These are phyloP conservation scores for Drosophila jambulina DNA, from an alignment of 1,140 invertebrate genomes.

Conservation along the genomic window DNA sequence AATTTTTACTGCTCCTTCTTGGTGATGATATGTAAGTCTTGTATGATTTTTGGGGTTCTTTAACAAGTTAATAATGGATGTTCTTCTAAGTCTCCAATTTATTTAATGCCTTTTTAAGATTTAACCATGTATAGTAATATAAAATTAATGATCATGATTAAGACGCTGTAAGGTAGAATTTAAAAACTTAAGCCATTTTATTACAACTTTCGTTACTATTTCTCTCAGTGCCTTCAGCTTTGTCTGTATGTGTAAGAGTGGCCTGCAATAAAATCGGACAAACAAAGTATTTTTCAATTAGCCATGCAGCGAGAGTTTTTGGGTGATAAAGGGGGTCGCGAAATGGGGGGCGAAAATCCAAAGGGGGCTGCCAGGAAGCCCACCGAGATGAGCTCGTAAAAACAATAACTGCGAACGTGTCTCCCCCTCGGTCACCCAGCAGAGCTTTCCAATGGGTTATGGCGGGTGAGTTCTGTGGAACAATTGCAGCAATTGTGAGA, in stretches of 20 bases:
- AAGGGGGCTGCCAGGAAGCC: constrained; percentile 9
- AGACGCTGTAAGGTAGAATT: background rate
- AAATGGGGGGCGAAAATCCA: background rate
- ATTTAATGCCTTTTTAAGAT: background rate
- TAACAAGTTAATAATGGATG: too few species aligned
- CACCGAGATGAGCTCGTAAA: constrained; percentile 62
- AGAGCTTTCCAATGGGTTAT: constrained; percentile 29
- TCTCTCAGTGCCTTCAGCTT: background rate
- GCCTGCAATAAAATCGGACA: constrained; percentile 72
- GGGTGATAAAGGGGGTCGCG: background rate
- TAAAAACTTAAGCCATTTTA: background rate
- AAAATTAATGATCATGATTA: background rate
- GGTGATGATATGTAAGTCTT: too few species aligned
- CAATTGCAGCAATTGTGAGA: constrained; percentile 67
- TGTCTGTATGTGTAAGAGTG: background rate
- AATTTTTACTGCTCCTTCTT: too few species aligned
- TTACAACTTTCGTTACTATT: background rate
- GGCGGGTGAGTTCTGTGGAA: constrained; percentile 55
- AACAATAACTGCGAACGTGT: constrained; percentile 75
- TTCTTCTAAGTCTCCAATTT: too few species aligned
- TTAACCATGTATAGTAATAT: background rate
- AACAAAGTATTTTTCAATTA: constrained; percentile 84
- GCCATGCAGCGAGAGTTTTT: constrained; percentile 41
- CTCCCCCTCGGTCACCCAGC: constrained; percentile 7
- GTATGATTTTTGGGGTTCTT: too few species aligned